A percentile compares a stretch with the other conserved stretches of the same genome.
Evolutionary conservation across 37 sponge, comb jelly and placozoan species (phyloP).

Genomic region (Spongilla lacustris): DNA sequence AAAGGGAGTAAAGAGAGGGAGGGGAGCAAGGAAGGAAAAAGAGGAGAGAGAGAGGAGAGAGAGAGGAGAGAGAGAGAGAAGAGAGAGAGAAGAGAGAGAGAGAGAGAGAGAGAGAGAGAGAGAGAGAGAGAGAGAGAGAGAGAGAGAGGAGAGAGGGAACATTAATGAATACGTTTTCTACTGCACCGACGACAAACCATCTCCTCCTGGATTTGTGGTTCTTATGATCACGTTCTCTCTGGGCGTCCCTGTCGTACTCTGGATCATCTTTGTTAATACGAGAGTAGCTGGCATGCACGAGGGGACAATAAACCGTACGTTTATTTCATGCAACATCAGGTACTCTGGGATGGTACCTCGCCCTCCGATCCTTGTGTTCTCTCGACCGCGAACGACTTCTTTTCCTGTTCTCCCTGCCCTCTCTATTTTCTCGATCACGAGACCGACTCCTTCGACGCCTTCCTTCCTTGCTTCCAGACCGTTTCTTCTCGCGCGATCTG

Average conservation of each 20-base stretch:
- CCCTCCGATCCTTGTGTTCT: conserved; percentile 6
- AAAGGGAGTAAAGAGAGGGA: background rate
- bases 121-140: no score
- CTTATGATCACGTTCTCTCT: conserved; percentile 2
- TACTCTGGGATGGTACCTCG: background rate
- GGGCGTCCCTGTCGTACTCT: background rate
- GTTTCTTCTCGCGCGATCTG: background rate
- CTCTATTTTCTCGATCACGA: conserved; percentile 27
- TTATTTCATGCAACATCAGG: no score
- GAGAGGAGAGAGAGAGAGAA: background rate
- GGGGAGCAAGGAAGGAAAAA: no score
- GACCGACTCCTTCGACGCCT: conserved; percentile 24
- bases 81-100: background rate
- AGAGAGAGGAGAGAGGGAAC: background rate
- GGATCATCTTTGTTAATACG: conserved; percentile 6
- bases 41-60: no score
- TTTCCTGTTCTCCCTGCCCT: conserved; percentile 12
- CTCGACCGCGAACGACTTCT: conserved; percentile 28
- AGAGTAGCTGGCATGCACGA: background rate
- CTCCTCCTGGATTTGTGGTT: conserved; percentile 52
- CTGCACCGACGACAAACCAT: background rate
- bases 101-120: no score
- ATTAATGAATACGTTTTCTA: background rate
- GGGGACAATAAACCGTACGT: background rate
- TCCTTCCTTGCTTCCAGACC: conserved; percentile 2